Base-by-base conservation (phyloP, 2,113 vertebrate genomes). In the Dipodomys stephensi region DNA sequence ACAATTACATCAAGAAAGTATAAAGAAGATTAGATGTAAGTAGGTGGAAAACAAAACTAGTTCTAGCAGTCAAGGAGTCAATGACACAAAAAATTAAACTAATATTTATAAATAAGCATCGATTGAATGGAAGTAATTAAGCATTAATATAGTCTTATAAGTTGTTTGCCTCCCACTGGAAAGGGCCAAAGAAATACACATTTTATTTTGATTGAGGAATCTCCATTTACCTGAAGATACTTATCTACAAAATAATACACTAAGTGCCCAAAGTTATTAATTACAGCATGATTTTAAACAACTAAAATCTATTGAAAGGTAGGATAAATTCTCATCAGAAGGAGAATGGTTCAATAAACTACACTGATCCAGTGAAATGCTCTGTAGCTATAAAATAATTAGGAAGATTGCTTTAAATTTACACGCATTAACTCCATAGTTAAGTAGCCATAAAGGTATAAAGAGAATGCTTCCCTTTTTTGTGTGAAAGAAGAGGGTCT, bases 291-390 rank as follows among this genome's bases (percentile, higher is more conserved):
- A 81, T 72, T 60, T 39, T 44, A 16, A 12, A 67, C 18, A 22
- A 78, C 18, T 46, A 83, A 81, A 73, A 46, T 62, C 67, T 87
- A 83, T 16, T 87, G 16, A 77, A 83, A 83, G 49, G 27, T 73
- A 32, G 57, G 11, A 39, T 8, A 83, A 87, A 92, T 67, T 87
- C 28, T 28, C 82, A 10, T 83, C 71, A 95, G 53, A 62, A 87
- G 71, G 4, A 64, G 19, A 64, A 68, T 53, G 2, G n/a, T 77
- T 87, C 69, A 93, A 46, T 72, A 81, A 65, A 80, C 57, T 57
- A 39, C 13, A 74, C 15, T 23, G 4, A 78, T 3, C 6, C 87
- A 77, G 65, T 65, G 44, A 76, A 90, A 53, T 83, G 64, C 4
- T 81, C 46, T 81, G 74, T 2, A 71, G 13, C 57, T 44, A 72